Base-by-base conservation (phyloP, 1,140 invertebrate species). In the Formica exsecta region DNA sequence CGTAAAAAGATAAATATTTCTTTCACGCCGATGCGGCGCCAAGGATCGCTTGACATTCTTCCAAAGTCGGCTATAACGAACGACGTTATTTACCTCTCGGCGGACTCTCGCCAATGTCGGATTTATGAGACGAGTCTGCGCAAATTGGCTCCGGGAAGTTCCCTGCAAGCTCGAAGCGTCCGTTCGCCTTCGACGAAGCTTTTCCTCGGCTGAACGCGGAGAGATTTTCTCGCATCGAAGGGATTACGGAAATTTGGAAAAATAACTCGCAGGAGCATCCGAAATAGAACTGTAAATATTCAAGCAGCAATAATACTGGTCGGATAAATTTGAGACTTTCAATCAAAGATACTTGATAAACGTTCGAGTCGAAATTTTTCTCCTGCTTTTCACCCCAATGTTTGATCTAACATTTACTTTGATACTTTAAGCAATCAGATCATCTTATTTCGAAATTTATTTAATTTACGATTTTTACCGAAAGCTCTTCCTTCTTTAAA, bases 1-100 rank as follows among this genome's bases (percentile, higher is more conserved):
- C 29, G 61, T 36, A 83, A 91, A 91, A 88, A 88, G 85, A 73
- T 75, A 83, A 83, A 74, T 74, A 83, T 83, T 73, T 86, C 71
- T 74, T 68, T 48, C 38, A 22, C 29, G 88, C 54, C 89, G 86
- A 61, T 62, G 54, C 71, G 92, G 88, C 92, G 91, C 90, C 92
- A 74, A 79, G 68, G 87, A 89, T 88, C 71, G 62, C 80, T 93
- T 93, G 91, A 93, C 89, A 92, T 68, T 87, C 86, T 89, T 92
- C 91, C 90, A 92, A 89, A 70, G 62, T 74, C 68, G 65, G 48
- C 70, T 89, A 87, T 92, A 92, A 92, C 91, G 73, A 92, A 92
- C 84, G 89, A 88, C 85, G 86, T 89, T 92, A 92, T 92, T 93
- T 90, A 91, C 87, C 75, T 87, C 88, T 57, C 79, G 38, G 38